A percentile compares a stretch with the other conserved stretches of the same genome.
Conservation (phyloP, 2,888 invertebrate species). For the Sepiola atlantica region DNA sequence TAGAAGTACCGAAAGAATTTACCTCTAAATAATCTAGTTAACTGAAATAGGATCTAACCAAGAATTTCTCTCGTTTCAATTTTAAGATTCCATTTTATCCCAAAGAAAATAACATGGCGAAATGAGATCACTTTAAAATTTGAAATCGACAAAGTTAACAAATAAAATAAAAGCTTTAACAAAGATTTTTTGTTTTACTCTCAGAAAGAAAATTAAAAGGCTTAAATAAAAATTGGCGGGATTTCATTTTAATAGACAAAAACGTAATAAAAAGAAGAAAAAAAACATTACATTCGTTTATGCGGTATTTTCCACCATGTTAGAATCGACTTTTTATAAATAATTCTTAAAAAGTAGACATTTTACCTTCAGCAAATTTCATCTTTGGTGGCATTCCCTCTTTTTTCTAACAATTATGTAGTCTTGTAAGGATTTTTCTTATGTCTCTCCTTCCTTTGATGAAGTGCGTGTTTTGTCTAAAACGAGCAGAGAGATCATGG, state of each 20-base stretch:
- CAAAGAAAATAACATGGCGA: neutral
- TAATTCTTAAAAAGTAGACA: neutral
- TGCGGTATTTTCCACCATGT: neutral
- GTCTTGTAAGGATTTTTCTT: neutral
- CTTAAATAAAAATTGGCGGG: neutral
- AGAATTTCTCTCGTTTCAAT: neutral
- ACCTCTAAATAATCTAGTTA: neutral
- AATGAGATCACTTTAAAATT: neutral
- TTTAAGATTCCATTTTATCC: neutral
- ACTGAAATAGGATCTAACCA: neutral
- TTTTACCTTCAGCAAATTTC: conserved; percentile 60
- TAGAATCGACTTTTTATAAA: neutral
- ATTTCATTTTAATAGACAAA: neutral
- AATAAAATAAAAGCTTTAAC: neutral
- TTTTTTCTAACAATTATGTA: neutral
- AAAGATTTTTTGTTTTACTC: neutral
- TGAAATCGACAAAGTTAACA: neutral
- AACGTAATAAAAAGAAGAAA: neutral
- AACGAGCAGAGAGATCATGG: neutral
- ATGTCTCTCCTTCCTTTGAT: neutral
- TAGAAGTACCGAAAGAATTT: neutral
- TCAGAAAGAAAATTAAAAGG: neutral
- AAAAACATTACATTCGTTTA: neutral
- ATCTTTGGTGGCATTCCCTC: conserved; percentile 60
- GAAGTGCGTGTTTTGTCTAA: neutral